These are phyloP conservation scores for Dascillus cervinus DNA, from an alignment of 2,888 invertebrate genomes.

Conservation along the genomic window DNA sequence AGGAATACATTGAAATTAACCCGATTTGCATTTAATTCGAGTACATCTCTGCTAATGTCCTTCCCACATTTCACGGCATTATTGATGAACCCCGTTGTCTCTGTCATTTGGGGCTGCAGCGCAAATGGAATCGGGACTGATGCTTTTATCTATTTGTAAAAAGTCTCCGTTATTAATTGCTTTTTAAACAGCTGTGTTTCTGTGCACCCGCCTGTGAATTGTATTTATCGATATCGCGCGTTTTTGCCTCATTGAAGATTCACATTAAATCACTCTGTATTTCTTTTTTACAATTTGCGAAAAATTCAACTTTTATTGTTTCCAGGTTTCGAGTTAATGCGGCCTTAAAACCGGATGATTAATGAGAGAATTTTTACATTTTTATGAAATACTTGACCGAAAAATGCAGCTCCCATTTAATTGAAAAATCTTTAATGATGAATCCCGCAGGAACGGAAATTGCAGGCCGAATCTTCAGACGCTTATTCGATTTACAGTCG, in stretches of 20 bases:
- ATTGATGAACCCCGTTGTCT: neutral
- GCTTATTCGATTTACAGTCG: too few relatives aligned
- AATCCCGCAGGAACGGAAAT: too few relatives aligned
- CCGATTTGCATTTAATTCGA: slow-evolving; percentile 8
- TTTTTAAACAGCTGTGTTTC: slow-evolving; percentile 12
- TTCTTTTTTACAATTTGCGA: too few relatives aligned
- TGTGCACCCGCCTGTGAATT: slow-evolving; percentile 11
- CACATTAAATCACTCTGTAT: neutral
- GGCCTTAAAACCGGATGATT: too few relatives aligned
- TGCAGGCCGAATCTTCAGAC: too few relatives aligned
- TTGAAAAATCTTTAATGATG: too few relatives aligned
- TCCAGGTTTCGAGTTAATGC: too few relatives aligned
- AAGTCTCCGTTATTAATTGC: slow-evolving; percentile 12
- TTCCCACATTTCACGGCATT: neutral
- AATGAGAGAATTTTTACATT: too few relatives aligned
- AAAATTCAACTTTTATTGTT: too few relatives aligned
- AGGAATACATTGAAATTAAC: too few relatives aligned
- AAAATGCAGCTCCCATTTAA: too few relatives aligned
- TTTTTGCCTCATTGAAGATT: neutral
- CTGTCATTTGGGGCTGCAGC: neutral
- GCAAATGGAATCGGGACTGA: slow-evolving; percentile 5
- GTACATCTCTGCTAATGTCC: slow-evolving; percentile 1
- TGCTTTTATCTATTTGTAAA: slow-evolving; percentile 7
- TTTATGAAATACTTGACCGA: too few relatives aligned
- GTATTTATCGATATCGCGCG: slow-evolving; percentile 4